Conservation (phyloP, 2,113 vertebrate genomes). For the Mus pahari region DNA sequence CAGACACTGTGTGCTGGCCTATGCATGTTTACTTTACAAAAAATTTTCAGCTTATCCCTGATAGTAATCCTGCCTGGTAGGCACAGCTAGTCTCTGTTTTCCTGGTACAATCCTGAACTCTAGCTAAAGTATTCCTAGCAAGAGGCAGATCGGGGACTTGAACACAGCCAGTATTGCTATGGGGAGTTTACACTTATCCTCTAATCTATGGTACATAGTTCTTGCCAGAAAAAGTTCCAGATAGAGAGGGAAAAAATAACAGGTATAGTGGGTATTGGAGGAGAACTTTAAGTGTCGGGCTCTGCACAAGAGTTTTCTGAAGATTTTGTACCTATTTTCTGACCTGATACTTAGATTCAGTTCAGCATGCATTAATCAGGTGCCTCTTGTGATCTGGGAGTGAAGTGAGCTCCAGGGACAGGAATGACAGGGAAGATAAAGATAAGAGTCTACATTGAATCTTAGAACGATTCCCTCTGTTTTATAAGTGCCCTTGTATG, state of each 20-base stretch:
- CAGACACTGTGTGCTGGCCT: background rate
- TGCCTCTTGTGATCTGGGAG: conserved; percentile 28
- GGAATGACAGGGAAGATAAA: conserved; percentile 3
- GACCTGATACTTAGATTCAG: conserved; percentile 51
- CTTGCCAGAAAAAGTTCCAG: background rate
- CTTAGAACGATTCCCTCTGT: conserved; percentile 41
- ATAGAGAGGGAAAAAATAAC: background rate
- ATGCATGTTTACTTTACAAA: background rate
- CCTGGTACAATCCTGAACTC: background rate
- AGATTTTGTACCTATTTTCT: conserved; percentile 5
- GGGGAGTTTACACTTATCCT: background rate
- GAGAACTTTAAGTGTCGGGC: background rate
- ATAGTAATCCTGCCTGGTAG: background rate
- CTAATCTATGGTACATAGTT: background rate
- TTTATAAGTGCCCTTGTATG: conserved; percentile 48
- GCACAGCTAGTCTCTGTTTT: background rate
- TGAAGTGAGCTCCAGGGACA: background rate
- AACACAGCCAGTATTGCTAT: background rate
- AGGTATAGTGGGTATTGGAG: background rate
- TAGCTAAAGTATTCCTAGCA: background rate
- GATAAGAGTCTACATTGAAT: conserved; percentile 42
- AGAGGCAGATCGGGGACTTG: conserved; percentile 18
- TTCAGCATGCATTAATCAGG: conserved; percentile 6
- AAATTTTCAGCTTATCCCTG: background rate
- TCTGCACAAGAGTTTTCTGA: conserved; percentile 29